Evolutionary conservation across 2,113 vertebrate species (phyloP).

Genomic region (Nothocercus julius): DNA sequence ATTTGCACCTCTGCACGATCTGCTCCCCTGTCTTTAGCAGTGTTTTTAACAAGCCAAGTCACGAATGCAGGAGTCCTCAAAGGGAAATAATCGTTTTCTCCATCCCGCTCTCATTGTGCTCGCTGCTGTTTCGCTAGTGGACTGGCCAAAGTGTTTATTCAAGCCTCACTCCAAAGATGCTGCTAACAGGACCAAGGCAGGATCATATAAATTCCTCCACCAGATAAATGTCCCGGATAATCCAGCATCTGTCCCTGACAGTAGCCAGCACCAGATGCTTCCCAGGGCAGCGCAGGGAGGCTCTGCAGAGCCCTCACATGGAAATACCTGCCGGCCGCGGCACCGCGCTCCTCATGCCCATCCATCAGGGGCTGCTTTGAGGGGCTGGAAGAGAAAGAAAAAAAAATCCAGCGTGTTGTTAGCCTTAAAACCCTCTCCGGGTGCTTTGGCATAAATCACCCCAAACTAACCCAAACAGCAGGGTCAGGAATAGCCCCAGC

Average conservation of each 20-base stretch:
- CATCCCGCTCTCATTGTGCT: neutral
- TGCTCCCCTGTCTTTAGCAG: neutral
- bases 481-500: neutral
- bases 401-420: neutral
- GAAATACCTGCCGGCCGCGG: neutral
- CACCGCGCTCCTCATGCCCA: neutral
- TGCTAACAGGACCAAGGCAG: neutral
- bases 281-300: neutral
- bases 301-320: rapidly evolving
- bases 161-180: neutral
- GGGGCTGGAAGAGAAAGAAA: neutral
- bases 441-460: neutral
- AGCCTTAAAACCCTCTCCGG: neutral
- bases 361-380: neutral
- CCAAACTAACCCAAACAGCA: neutral
- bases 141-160: neutral
- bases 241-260: neutral
- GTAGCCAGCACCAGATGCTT: neutral
- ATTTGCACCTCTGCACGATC: neutral
- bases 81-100: neutral
- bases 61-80: neutral
- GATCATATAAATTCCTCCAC: slow-evolving; percentile 1
- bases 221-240: neutral
- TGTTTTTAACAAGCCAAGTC: neutral
- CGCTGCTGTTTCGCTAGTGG: neutral